Percentiles rank a stretch among this genome's conserved stretches.
phyloP scores from a whole-genome alignment of 2,113 vertebrate species.

The Leptobrachium ailaonicum region DNA sequence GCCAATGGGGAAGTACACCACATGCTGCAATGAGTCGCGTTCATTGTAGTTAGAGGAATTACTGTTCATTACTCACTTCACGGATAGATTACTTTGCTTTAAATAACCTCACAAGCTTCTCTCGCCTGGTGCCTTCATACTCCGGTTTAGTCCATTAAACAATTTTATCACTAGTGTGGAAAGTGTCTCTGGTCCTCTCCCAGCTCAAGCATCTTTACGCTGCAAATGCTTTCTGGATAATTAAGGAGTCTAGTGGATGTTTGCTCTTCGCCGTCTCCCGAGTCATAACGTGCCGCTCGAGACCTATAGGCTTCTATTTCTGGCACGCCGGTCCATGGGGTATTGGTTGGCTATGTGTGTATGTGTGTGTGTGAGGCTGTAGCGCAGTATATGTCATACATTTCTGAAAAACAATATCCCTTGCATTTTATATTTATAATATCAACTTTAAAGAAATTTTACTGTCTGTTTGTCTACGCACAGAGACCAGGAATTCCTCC shows the following conservation, averaged over 20 bases:
- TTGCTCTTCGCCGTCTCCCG: not conserved
- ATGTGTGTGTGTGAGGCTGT: too few relatives aligned
- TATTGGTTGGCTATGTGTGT: not conserved
- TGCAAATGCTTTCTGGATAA: conserved; percentile 1
- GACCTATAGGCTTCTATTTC: not conserved
- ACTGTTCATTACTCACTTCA: conserved; percentile 27
- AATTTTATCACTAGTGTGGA: conserved; percentile 11
- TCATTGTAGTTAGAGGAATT: conserved; percentile 19
- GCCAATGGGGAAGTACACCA: conserved; percentile 4
- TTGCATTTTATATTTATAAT: too few relatives aligned
- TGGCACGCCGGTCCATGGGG: not conserved
- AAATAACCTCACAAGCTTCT: conserved; percentile 19
- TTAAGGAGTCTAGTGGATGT: not conserved
- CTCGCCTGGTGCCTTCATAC: conserved; percentile 5
- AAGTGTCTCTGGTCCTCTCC: conserved; percentile 4
- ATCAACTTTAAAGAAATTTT: too few relatives aligned
- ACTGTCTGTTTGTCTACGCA: too few relatives aligned
- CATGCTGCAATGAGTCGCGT: not conserved
- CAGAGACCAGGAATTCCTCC: too few relatives aligned
- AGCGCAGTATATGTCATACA: too few relatives aligned
- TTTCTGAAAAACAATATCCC: too few relatives aligned
- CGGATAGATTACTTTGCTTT: conserved; percentile 5
- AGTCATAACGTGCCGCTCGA: not conserved
- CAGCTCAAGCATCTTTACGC: not conserved
- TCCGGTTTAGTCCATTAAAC: conserved; percentile 18